These are phyloP conservation scores for Vanessa tameamea DNA, from an alignment of 1,140 invertebrate species.

Conservation along the genomic window DNA sequence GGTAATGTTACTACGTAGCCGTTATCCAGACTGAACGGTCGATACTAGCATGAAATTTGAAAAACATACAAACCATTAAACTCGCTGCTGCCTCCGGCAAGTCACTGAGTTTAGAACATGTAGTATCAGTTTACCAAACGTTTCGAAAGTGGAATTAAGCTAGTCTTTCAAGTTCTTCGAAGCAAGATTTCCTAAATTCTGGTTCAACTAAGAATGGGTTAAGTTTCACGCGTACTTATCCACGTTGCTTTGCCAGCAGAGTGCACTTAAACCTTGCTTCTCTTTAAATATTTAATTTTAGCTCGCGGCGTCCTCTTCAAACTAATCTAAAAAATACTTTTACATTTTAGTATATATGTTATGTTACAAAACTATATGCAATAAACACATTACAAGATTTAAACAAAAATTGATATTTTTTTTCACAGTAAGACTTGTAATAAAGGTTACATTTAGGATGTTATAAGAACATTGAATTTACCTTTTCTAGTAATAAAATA, in stretches of 20 bases:
- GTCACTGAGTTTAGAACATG: background rate
- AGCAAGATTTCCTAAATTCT: conserved; percentile 22
- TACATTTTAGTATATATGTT: background rate
- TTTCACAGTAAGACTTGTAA: too few species aligned
- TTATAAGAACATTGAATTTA: too few species aligned
- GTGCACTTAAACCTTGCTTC: conserved; percentile 25
- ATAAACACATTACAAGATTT: too few species aligned
- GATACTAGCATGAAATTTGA: too few species aligned
- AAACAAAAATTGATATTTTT: too few species aligned
- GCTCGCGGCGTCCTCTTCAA: conserved; percentile 13
- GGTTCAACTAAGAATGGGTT: conserved; percentile 20
- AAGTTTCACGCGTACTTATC: conserved; percentile 24
- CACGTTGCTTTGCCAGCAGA: conserved; percentile 13
- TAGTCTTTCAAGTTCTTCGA: conserved; percentile 16
- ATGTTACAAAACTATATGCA: too few species aligned
- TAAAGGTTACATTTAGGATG: too few species aligned
- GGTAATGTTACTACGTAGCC: too few species aligned
- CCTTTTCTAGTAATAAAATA: too few species aligned
- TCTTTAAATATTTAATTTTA: conserved; percentile 19
- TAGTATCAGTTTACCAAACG: background rate
- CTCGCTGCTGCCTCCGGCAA: too few species aligned
- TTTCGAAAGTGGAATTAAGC: background rate
- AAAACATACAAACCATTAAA: too few species aligned
- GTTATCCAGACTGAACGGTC: too few species aligned
- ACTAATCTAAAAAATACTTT: conserved; percentile 2